These are phyloP conservation scores for Mechanitis mazaeus DNA, from an alignment of 2,888 invertebrate genomes.

Conservation along the genomic window DNA sequence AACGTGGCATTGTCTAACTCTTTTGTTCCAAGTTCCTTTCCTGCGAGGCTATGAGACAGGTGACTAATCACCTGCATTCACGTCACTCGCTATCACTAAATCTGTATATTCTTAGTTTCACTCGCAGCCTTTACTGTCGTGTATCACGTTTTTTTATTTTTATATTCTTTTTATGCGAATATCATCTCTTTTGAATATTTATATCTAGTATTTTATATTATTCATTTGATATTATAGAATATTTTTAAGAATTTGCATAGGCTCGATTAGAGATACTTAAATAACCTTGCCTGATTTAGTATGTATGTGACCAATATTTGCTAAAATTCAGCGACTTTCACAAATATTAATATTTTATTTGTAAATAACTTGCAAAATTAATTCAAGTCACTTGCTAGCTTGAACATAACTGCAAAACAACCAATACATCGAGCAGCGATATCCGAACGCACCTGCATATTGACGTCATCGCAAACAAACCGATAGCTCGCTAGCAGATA, in stretches of 20 bases:
- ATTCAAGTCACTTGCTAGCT: conserved; percentile 3
- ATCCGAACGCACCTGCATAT: conserved; percentile 28
- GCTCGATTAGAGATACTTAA: too few relatives aligned
- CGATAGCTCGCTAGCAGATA: conserved; percentile 21
- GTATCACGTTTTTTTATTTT: too few relatives aligned
- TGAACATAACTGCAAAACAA: conserved; percentile 2
- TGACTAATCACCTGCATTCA: conserved; percentile 36
- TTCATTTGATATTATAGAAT: too few relatives aligned
- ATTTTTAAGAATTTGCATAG: too few relatives aligned
- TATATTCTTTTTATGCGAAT: too few relatives aligned
- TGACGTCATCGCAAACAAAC: conserved; percentile 29
- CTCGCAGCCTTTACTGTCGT: too few relatives aligned
- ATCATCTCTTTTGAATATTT: too few relatives aligned
- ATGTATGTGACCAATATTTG: background rate
- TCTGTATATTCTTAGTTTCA: conserved; percentile 14
- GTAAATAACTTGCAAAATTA: background rate
- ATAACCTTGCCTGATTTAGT: background rate
- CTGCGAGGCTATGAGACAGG: conserved; percentile 30
- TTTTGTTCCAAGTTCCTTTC: conserved; percentile 29
- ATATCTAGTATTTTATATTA: too few relatives aligned
- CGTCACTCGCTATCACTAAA: conserved; percentile 19
- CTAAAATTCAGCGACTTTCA: conserved; percentile 1
- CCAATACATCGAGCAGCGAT: conserved; percentile 13
- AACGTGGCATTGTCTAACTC: conserved; percentile 31
- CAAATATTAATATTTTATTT: background rate